Evolutionary conservation across 2,797 vertebrate genomes (phyloP).

Genomic region (Macrochelys suwanniensis): DNA sequence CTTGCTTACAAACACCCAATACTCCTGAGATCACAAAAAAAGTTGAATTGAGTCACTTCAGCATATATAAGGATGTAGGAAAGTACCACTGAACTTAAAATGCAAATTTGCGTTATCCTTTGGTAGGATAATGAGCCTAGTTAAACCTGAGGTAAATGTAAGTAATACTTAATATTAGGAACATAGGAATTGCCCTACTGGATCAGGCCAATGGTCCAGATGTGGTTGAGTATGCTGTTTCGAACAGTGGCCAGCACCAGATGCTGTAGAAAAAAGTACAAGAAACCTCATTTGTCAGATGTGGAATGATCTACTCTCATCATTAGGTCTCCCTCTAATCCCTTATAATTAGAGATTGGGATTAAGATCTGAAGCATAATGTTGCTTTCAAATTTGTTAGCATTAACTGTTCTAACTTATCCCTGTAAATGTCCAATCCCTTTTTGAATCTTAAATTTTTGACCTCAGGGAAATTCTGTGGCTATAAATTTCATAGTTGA

Average conservation of each 20-base stretch:
- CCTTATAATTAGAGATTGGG: accelerated
- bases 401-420: constrained; percentile 9
- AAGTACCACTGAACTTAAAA: constrained; percentile 4
- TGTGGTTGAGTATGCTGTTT: not conserved
- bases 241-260: not conserved
- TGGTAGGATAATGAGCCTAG: not conserved
- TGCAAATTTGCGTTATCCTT: not conserved
- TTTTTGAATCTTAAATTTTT: not conserved
- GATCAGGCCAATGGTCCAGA: not conserved
- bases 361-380: not conserved
- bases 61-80: not conserved
- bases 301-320: not conserved
- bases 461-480: not conserved
- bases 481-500: not conserved
- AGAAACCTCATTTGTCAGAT: not conserved
- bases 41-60: not conserved
- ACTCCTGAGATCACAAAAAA: not conserved
- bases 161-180: not conserved
- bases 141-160: not conserved
- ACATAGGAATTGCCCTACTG: not conserved
- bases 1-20: not conserved
- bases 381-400: not conserved
- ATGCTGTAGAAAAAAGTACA: not conserved
- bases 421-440: no score
- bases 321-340: not conserved